phyloP scores from a whole-genome alignment of 2,888 invertebrate species.

The Caenorhabditis angaria region DNA sequence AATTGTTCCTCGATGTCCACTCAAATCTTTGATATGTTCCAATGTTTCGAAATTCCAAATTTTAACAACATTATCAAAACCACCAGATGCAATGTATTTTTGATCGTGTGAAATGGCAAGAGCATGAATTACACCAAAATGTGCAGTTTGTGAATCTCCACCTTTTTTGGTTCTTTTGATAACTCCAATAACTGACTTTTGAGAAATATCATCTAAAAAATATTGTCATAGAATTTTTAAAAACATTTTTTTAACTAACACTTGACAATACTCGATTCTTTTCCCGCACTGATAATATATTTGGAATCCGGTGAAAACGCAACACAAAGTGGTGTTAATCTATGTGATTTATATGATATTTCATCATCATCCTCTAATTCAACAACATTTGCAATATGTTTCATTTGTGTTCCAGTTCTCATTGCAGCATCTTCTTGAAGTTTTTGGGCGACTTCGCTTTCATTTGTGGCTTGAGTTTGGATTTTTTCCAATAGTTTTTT shows the following conservation, averaged over 20 bases:
- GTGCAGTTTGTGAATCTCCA: constrained; percentile 38
- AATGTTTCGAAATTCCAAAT: constrained; percentile 65
- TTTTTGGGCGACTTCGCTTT: constrained; percentile 43
- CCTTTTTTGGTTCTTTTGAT: constrained; percentile 55
- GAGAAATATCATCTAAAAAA: constrained; percentile 57
- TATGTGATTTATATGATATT: constrained; percentile 56
- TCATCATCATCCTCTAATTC: constrained; percentile 55
- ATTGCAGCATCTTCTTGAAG: constrained; percentile 56
- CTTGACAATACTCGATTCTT: constrained; percentile 68
- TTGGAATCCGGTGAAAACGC: constrained; percentile 60
- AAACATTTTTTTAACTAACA: constrained; percentile 47
- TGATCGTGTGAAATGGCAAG: constrained; percentile 67
- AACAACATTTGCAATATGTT: constrained; percentile 54
- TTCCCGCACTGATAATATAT: constrained; percentile 63
- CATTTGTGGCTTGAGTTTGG: constrained; percentile 19
- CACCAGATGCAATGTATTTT: constrained; percentile 63
- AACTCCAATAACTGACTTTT: constrained; percentile 56
- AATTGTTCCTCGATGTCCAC: constrained; percentile 62
- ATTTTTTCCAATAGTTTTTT: constrained; percentile 62
- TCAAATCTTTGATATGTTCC: constrained; percentile 57
- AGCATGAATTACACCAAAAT: constrained; percentile 60
- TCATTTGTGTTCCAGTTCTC: constrained; percentile 48
- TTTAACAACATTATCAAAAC: constrained; percentile 63
- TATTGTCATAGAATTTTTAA: not conserved
- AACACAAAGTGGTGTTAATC: constrained; percentile 56